Conservation (phyloP, 2,113 vertebrate genomes). For the Syrmaticus mikado region DNA sequence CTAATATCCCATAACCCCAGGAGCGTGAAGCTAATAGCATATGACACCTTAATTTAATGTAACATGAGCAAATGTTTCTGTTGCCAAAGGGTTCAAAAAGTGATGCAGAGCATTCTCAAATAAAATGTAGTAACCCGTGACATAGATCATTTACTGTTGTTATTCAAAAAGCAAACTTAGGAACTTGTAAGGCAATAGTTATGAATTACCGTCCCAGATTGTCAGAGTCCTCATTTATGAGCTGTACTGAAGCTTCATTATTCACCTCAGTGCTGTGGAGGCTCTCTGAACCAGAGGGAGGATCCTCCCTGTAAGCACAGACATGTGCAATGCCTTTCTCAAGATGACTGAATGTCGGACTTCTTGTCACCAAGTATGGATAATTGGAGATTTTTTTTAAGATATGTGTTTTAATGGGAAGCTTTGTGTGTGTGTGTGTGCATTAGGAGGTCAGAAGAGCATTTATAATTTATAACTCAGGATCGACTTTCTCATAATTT, state of each 20-base stretch:
- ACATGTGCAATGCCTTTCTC: fast-evolving
- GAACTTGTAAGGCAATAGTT: not conserved
- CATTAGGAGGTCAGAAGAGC: not conserved
- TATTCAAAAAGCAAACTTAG: not conserved
- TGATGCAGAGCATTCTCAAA: not conserved
- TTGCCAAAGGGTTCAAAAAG: not conserved
- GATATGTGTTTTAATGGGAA: not conserved
- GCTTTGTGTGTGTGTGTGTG: too few relatives aligned
- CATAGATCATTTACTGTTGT: not conserved
- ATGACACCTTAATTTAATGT: not conserved
- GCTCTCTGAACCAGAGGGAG: not conserved
- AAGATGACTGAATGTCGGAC: not conserved
- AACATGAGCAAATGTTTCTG: not conserved
- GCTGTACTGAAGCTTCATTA: not conserved
- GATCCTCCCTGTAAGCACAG: not conserved
- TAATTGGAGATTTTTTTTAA: not conserved
- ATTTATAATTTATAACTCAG: not conserved
- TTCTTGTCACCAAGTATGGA: not conserved
- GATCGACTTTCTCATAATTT: not conserved
- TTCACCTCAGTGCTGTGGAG: not conserved
- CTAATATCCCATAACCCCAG: not conserved
- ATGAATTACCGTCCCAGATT: not conserved
- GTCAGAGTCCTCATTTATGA: not conserved
- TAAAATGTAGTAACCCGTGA: not conserved
- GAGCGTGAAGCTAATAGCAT: not conserved